Evolutionary conservation across 2,113 vertebrate genomes (phyloP).

Genomic region (Campylomormyrus numenius): DNA sequence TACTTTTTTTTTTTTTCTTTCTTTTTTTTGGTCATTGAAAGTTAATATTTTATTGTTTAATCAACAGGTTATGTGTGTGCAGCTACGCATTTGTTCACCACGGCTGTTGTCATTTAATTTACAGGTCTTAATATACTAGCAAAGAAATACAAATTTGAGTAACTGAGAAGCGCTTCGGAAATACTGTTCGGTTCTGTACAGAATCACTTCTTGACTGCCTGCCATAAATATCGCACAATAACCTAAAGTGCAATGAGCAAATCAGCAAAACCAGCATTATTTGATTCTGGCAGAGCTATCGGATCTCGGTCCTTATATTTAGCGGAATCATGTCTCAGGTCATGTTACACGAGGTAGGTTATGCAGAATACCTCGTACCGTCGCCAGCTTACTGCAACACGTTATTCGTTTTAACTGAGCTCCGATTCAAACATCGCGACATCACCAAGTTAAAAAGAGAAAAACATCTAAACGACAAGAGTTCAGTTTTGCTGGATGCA

Average conservation of each 20-base stretch:
- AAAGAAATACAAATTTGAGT: neutral
- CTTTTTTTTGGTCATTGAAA: neutral
- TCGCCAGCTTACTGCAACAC: neutral
- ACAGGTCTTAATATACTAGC: neutral
- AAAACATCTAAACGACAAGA: neutral
- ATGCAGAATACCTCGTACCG: neutral
- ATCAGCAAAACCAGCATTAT: conserved; percentile 67
- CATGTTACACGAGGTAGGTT: neutral
- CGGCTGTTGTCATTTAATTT: neutral
- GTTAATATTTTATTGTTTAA: neutral
- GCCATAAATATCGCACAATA: conserved; percentile 52
- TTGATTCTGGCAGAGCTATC: conserved; percentile 62
- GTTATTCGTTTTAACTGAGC: neutral
- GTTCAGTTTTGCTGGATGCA: neutral
- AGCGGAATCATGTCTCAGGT: neutral
- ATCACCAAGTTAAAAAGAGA: conserved; percentile 32
- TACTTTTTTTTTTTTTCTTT: neutral
- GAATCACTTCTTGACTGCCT: neutral
- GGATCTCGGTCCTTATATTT: conserved; percentile 51
- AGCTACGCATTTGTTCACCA: neutral
- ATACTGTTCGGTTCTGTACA: neutral
- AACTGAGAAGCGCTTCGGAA: neutral
- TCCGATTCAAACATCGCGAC: conserved; percentile 29
- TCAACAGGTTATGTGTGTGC: neutral
- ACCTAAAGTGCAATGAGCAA: conserved; percentile 62